Base-by-base conservation (phyloP, 2,888 invertebrate genomes). In the Apoda limacodes region DNA sequence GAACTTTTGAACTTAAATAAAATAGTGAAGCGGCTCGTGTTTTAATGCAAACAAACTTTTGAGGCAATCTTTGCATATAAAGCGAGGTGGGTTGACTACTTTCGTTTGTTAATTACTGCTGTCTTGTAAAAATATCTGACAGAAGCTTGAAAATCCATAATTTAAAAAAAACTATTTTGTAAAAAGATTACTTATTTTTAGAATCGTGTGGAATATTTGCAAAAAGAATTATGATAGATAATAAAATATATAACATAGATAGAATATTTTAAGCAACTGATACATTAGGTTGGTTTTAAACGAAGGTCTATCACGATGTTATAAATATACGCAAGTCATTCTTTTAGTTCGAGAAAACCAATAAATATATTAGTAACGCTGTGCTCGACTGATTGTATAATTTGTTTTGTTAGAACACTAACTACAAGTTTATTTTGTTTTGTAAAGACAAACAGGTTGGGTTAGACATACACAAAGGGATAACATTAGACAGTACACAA, bases 401-500 rank as follows among this genome's bases (percentile, higher is more conserved):
- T 57, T 60, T 46, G 35, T 40, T 55, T 52, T 49, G 50, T 47
- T 46, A 53, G 53, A 47, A 48, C 50, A 55, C 50, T 60, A 52
- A 46, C 52, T 48, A 56, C 50, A 50, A 58, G 59, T 75, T 76
- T 75, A 68, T 56, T 69, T 69, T 63, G 49, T 66, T 69, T 71
- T 62, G 50, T 69, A 74, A 54, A 72, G 71, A 81, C 78, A 81
- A 76, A 78, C 76, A 75, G 80, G 80, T 76, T 68, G 83, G 85
- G 86, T 87, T 76, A 88, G 88, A 90, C 89, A 90, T 88, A 92
- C 91, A 92, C 90, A 90, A 88, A 84, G 90, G 89, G 88, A 86
- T 82, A 87, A 89, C 88, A 89, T 88, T 89, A 90, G 90, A 91
- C 90, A 90, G 90, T 89, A 91, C 91, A 92, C 92, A 92, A 82